Percentiles rank a stretch among this genome's conserved stretches.
Evolutionary conservation across 2,888 invertebrate species (phyloP).

Genomic region (Galerucella pusilla): DNA sequence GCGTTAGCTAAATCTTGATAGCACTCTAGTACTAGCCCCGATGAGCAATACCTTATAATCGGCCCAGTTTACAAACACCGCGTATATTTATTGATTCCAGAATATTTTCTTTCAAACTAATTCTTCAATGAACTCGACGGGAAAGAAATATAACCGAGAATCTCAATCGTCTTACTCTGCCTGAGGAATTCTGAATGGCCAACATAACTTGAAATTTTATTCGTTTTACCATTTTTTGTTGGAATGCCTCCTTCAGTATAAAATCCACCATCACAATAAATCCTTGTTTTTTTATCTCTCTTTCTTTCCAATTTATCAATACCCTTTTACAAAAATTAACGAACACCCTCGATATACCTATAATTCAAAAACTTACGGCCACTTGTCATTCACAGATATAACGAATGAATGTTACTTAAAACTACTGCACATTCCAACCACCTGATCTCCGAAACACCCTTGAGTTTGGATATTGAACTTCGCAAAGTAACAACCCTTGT

Average conservation of each 20-base stretch:
- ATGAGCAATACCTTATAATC: too few species aligned
- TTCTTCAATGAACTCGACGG: not conserved
- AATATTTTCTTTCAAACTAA: conserved; percentile 1
- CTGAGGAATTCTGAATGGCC: conserved; percentile 30
- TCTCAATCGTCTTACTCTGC: conserved; percentile 16
- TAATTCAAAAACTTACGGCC: not conserved
- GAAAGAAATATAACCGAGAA: conserved; percentile 6
- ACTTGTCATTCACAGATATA: conserved; percentile 1
- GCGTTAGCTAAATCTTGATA: too few species aligned
- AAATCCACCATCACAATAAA: conserved; percentile 17
- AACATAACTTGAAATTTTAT: conserved; percentile 31
- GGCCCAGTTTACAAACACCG: too few species aligned
- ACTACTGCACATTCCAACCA: conserved; percentile 3
- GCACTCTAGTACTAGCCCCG: too few species aligned
- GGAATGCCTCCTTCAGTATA: conserved; percentile 13
- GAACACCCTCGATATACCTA: not conserved
- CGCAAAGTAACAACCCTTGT: conserved; percentile 41
- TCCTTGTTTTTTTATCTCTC: not conserved
- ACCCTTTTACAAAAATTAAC: too few species aligned
- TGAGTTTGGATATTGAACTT: conserved; percentile 44
- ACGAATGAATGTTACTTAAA: conserved; percentile 6
- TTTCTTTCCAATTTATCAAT: not conserved
- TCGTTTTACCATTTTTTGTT: conserved; percentile 16
- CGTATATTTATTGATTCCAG: not conserved
- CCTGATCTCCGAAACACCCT: conserved; percentile 15